phyloP scores from a whole-genome alignment of 2,113 vertebrate genomes.

The Sialia sialis region DNA sequence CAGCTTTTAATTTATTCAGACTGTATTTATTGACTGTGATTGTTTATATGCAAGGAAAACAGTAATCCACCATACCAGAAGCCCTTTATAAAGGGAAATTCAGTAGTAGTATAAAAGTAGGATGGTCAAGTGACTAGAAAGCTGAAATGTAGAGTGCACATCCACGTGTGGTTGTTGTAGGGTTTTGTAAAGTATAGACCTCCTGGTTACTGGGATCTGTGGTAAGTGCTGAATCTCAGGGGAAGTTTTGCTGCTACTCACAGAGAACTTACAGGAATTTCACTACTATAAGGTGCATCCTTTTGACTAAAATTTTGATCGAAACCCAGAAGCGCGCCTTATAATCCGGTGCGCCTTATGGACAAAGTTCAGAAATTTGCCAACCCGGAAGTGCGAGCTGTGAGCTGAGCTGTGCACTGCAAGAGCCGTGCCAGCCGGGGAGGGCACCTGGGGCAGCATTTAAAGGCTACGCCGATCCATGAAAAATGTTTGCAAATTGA shows the following conservation, averaged over 20 bases:
- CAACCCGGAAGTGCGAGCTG: too few relatives aligned
- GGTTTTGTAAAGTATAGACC: not conserved
- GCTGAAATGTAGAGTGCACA: not conserved
- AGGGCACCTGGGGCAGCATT: too few relatives aligned
- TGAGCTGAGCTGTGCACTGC: too few relatives aligned
- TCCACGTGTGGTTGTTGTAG: not conserved
- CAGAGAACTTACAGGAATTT: not conserved
- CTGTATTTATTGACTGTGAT: not conserved
- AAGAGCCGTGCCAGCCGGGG: too few relatives aligned
- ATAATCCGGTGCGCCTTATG: too few relatives aligned
- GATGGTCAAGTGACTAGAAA: not conserved
- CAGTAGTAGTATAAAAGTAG: not conserved
- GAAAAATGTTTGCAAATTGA: too few relatives aligned
- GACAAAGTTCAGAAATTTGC: too few relatives aligned
- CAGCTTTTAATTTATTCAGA: not conserved
- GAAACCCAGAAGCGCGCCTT: too few relatives aligned
- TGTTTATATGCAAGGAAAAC: not conserved
- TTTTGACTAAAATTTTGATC: too few relatives aligned
- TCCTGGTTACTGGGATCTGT: not conserved
- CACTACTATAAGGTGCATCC: too few relatives aligned
- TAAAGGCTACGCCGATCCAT: too few relatives aligned
- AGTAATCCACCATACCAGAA: not conserved
- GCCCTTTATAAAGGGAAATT: not conserved
- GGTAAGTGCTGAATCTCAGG: not conserved
- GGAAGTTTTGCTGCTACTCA: not conserved